Conservation (phyloP, 2,113 vertebrate genomes). For the Haplochromis vanheusdeni region DNA sequence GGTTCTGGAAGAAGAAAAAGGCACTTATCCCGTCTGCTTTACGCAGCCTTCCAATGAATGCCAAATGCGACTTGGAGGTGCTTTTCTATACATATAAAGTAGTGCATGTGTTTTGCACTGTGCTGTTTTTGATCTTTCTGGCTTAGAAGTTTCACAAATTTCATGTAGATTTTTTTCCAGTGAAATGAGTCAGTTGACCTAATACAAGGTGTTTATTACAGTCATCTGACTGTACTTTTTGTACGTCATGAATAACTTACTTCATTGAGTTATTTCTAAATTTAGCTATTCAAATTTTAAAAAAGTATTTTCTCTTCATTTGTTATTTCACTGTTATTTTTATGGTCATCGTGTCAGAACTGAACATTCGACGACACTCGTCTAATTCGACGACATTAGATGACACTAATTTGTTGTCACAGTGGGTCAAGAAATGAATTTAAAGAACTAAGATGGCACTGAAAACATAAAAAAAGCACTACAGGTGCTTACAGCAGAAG, state of each 20-base stretch:
- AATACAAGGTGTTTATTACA: not conserved
- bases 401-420: not conserved
- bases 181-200: not conserved
- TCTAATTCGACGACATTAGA: not conserved
- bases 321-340: no score
- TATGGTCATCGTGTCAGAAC: not conserved
- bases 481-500: not conserved
- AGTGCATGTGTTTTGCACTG: not conserved
- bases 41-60: not conserved
- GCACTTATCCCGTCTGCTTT: not conserved
- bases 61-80: conserved; percentile 22
- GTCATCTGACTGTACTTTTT: not conserved
- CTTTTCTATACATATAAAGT: conserved; percentile 20
- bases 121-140: not conserved
- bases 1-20: not conserved
- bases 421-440: not conserved
- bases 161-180: not conserved
- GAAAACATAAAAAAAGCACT: not conserved
- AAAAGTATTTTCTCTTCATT: not conserved
- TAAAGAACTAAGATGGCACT: not conserved
- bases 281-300: not conserved
- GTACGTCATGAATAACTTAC: not conserved
- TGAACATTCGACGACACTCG: not conserved
- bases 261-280: not conserved
- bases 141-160: not conserved